Evolutionary conservation across 2,797 vertebrate species (phyloP).

Genomic region (Chrysocyon brachyurus): DNA sequence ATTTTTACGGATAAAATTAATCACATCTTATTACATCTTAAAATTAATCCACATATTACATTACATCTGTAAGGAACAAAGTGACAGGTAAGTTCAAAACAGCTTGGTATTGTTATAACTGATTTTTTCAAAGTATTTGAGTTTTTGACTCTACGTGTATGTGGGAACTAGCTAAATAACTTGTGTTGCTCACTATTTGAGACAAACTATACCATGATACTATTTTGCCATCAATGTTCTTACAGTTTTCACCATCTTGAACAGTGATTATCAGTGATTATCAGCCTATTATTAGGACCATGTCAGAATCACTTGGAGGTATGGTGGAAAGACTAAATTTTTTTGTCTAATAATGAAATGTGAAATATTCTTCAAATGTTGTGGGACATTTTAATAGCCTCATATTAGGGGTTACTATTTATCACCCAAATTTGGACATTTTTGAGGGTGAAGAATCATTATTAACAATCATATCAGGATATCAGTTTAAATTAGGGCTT

Average conservation of each 20-base stretch:
- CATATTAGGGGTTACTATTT: neutral
- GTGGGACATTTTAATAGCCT: neutral
- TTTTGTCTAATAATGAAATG: neutral
- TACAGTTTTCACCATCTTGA: neutral
- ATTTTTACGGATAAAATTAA: conserved; percentile 17
- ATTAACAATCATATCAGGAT: neutral
- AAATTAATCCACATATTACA: neutral
- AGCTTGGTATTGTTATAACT: neutral
- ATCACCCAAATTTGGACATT: neutral
- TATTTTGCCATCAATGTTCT: neutral
- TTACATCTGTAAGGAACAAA: neutral
- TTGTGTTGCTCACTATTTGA: neutral
- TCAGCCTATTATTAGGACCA: neutral
- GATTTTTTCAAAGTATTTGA: neutral
- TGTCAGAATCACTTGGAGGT: neutral
- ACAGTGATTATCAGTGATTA: neutral
- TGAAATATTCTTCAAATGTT: neutral
- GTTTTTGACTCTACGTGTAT: neutral
- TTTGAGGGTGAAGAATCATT: neutral
- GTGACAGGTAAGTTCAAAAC: neutral
- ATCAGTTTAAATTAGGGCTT: neutral
- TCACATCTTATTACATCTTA: neutral
- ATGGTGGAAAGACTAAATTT: neutral
- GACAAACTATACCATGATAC: neutral
- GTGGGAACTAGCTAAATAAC: neutral